Evolutionary conservation across 2,797 vertebrate genomes (phyloP).

Genomic region (Scolopax rusticola): DNA sequence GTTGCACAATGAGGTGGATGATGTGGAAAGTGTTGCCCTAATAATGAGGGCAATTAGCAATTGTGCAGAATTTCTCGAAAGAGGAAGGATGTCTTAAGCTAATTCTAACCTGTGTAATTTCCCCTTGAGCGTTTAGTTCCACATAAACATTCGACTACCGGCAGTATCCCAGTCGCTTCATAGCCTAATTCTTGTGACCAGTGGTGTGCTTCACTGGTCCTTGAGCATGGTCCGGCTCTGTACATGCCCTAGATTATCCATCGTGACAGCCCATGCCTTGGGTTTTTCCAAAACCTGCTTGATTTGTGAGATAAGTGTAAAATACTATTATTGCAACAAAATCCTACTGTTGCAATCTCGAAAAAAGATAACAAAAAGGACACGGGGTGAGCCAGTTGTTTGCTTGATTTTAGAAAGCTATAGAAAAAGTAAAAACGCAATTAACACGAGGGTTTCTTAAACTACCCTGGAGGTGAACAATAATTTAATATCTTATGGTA

Average conservation of each 20-base stretch:
- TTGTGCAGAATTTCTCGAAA: background rate
- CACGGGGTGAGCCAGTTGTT: background rate
- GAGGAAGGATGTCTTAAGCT: background rate
- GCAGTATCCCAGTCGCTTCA: background rate
- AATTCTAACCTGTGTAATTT: background rate
- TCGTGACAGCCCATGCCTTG: background rate
- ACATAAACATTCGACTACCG: background rate
- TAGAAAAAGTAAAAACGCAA: background rate
- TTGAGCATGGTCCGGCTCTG: accelerated
- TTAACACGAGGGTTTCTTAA: background rate
- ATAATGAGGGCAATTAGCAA: accelerated
- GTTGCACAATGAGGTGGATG: background rate
- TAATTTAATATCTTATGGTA: background rate
- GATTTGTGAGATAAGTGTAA: background rate
- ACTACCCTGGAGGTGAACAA: background rate
- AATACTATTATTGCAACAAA: background rate
- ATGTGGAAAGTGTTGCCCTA: background rate
- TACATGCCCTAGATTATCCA: background rate
- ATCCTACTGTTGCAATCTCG: background rate
- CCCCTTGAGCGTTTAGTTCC: background rate
- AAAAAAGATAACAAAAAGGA: background rate
- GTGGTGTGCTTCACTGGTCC: background rate
- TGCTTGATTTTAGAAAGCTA: background rate
- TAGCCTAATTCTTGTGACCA: background rate
- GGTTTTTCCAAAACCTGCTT: background rate